phyloP scores from a whole-genome alignment of 1,140 invertebrate species.

The Elymnias hypermnestra region DNA sequence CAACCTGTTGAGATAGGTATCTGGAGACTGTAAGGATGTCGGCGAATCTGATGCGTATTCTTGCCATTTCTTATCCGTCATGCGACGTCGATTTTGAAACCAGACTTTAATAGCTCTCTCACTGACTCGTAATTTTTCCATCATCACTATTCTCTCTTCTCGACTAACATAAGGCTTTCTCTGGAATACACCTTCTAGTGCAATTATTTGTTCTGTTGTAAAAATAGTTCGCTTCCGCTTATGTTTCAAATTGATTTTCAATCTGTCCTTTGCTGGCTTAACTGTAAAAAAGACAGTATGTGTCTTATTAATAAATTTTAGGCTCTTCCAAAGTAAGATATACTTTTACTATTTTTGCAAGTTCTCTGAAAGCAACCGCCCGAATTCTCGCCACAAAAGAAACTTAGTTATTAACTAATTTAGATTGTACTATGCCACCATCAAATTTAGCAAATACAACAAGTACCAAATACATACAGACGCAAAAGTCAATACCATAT shows the following conservation, averaged over 20 bases:
- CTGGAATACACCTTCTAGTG: conserved; percentile 39
- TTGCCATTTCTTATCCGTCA: conserved; percentile 34
- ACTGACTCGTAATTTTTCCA: conserved; percentile 31
- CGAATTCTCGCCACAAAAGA: too few species aligned
- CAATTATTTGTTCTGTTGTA: conserved; percentile 44
- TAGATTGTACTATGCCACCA: too few species aligned
- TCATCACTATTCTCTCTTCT: conserved; percentile 31
- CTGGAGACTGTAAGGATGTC: conserved; percentile 15
- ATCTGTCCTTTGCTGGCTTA: conserved; percentile 7
- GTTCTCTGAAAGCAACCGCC: too few species aligned
- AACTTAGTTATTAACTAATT: too few species aligned
- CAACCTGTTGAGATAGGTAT: conserved; percentile 16
- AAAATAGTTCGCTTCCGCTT: conserved; percentile 41
- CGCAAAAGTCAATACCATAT: too few species aligned
- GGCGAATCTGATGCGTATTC: conserved; percentile 16
- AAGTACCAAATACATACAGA: too few species aligned
- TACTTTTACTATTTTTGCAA: too few species aligned
- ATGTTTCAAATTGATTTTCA: conserved; percentile 28
- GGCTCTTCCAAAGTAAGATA: too few species aligned
- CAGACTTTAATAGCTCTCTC: conserved; percentile 47
- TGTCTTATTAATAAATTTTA: too few species aligned
- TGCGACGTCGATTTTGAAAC: conserved; percentile 48
- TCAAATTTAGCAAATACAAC: too few species aligned
- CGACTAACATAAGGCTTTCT: conserved; percentile 33
- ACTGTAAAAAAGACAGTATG: conserved; percentile 10